Evolutionary conservation across 2,888 invertebrate species (phyloP).

Genomic region (Capitulum mitella): DNA sequence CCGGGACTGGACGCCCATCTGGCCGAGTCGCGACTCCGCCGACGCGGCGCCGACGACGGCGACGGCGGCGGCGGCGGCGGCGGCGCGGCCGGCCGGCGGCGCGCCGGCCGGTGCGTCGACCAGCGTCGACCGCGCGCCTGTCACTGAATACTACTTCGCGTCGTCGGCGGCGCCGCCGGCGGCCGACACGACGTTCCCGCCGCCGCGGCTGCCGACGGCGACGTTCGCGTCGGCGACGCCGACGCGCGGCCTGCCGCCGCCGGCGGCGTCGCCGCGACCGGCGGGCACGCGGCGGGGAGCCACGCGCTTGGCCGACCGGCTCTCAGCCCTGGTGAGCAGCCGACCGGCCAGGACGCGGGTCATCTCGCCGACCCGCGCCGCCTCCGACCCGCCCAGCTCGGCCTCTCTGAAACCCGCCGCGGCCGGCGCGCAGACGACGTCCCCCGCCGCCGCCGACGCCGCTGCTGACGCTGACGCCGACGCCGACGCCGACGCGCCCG

Average conservation of each 20-base stretch:
- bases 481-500: neutral
- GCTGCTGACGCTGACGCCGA: neutral
- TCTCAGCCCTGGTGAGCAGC: neutral
- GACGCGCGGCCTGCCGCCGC: neutral
- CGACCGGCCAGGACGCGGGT: neutral
- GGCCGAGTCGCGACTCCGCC: neutral
- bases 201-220: conserved; percentile 1
- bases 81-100: neutral
- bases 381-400: neutral
- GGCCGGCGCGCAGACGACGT: no score
- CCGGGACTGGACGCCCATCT: conserved; percentile 18
- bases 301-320: neutral
- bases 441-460: neutral
- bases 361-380: neutral
- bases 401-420: neutral
- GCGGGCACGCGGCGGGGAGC: neutral
- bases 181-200: neutral
- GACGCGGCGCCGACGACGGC: neutral
- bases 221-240: neutral
- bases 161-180: neutral
- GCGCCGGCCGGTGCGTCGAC: neutral
- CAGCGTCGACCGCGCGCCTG: neutral
- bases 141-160: conserved; percentile 21
- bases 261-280: neutral
- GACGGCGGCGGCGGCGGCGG: neutral